These are phyloP conservation scores for Neolamprologus tretocephalus DNA, from an alignment of 2,113 vertebrate species.

Conservation along the genomic window DNA sequence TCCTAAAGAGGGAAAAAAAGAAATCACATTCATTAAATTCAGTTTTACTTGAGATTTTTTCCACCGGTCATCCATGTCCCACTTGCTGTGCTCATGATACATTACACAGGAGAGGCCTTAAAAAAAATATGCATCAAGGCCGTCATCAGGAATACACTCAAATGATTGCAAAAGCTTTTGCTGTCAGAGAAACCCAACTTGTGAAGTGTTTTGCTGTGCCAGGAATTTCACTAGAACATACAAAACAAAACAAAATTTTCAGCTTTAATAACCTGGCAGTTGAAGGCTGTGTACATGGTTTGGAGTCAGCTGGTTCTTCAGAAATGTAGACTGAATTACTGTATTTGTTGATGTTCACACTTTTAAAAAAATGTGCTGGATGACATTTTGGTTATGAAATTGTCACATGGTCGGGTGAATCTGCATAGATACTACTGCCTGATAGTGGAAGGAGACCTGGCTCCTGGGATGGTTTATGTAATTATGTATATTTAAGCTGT, in stretches of 20 bases:
- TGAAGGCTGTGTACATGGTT: not conserved
- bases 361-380: not conserved
- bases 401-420: not conserved
- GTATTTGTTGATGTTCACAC: not conserved
- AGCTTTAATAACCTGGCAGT: not conserved
- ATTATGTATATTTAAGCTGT: slow-evolving; percentile 44
- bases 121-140: not conserved
- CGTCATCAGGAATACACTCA: not conserved
- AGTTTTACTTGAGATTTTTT: not conserved
- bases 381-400: not conserved
- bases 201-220: not conserved
- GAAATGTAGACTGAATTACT: not conserved
- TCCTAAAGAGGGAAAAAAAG: not conserved
- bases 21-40: not conserved
- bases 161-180: not conserved
- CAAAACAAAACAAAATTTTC: not conserved
- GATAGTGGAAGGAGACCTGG: not conserved
- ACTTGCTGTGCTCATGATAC: not conserved
- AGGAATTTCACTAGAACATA: not conserved
- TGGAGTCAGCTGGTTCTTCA: not conserved
- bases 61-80: not conserved
- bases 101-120: not conserved
- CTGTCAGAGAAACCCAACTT: not conserved
- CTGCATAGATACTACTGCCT: not conserved
- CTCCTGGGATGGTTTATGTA: not conserved